Evolutionary conservation across 1,140 invertebrate genomes (phyloP).

Genomic region (Paraescarpia echinospica): DNA sequence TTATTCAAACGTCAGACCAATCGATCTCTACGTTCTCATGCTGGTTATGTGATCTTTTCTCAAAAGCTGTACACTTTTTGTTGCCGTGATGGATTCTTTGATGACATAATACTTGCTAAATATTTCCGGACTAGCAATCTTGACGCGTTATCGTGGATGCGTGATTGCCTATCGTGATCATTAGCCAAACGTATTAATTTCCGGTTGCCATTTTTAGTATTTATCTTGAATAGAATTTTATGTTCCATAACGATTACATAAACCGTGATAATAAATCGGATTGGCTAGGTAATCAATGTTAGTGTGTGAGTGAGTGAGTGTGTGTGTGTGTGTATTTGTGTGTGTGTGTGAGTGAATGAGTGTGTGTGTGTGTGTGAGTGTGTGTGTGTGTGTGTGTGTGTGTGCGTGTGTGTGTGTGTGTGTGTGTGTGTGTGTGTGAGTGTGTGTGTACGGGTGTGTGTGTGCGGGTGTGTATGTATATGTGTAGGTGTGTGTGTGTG

Average conservation of each 20-base stretch:
- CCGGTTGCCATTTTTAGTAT: background rate
- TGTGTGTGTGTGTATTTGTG: slow-evolving; percentile 26
- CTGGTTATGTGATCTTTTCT: too few species aligned
- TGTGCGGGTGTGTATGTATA: slow-evolving; percentile 29
- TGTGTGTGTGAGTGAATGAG: slow-evolving; percentile 27
- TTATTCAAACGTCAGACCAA: background rate
- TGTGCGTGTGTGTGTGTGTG: too few species aligned
- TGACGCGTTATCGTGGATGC: too few species aligned
- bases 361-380: too few species aligned
- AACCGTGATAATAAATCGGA: too few species aligned
- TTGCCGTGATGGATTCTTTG: background rate
- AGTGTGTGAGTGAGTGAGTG: slow-evolving; percentile 27
- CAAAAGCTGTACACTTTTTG: background rate
- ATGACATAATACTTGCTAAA: background rate
- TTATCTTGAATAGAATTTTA: too few species aligned
- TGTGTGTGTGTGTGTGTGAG: too few species aligned
- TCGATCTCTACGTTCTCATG: background rate
- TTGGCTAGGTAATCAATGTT: background rate
- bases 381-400: too few species aligned
- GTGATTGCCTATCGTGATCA: too few species aligned
- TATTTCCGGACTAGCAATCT: background rate
- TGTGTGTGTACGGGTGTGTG: slow-evolving; percentile 16
- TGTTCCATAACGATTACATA: too few species aligned
- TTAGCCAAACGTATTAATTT: background rate
- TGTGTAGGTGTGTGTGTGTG: slow-evolving; percentile 23